Conservation (phyloP, 2,113 vertebrate species). For the Oriolus oriolus region DNA sequence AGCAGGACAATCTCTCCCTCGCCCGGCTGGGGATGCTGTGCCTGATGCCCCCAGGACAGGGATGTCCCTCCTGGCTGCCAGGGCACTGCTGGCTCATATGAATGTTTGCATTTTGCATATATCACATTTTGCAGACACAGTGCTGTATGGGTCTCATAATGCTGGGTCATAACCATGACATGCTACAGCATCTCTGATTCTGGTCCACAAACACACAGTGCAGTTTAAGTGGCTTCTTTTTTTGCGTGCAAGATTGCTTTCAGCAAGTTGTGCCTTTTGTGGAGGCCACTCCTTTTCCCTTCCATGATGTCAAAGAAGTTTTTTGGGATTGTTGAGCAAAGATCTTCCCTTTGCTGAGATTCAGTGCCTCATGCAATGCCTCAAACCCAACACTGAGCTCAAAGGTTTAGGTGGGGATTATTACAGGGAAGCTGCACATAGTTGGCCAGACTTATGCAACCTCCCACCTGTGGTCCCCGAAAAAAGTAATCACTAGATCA, state of each 20-base stretch:
- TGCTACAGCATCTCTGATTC: not conserved
- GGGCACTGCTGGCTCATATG: not conserved
- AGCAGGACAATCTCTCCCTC: not conserved
- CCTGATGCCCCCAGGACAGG: rapidly evolving
- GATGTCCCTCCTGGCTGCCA: not conserved
- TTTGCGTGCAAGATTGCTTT: not conserved
- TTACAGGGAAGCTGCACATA: not conserved
- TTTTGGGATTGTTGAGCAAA: not conserved
- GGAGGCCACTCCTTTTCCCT: not conserved
- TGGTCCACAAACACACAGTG: not conserved
- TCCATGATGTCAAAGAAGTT: not conserved
- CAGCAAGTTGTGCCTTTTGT: not conserved
- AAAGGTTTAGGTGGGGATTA: not conserved
- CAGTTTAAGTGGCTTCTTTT: not conserved
- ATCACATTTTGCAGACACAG: not conserved
- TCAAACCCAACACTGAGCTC: not conserved
- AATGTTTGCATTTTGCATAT: not conserved
- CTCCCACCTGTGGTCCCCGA: not conserved
- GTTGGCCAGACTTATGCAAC: not conserved
- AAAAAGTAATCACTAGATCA: not conserved
- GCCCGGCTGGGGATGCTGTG: rapidly evolving
- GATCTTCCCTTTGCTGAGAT: not conserved
- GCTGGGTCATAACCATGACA: not conserved
- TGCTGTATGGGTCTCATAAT: not conserved
- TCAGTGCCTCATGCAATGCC: not conserved